Percentiles rank a stretch among this genome's conserved stretches.
phyloP scores from a whole-genome alignment of 2,888 invertebrate genomes.

The Sicus ferrugineus region DNA sequence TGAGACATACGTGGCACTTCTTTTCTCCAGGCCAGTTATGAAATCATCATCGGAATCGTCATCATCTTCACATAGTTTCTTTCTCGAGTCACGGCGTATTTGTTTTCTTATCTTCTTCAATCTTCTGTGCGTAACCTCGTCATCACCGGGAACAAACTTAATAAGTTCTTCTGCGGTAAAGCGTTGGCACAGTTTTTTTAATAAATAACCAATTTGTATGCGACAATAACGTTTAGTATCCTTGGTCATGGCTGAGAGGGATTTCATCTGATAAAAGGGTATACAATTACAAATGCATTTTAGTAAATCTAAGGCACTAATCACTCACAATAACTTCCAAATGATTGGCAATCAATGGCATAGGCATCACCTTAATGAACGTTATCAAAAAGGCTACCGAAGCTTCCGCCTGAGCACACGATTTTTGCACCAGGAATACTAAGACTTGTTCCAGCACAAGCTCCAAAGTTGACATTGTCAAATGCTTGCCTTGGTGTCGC shows the following conservation, averaged over 20 bases:
- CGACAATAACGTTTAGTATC: conserved; percentile 86
- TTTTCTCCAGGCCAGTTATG: conserved; percentile 67
- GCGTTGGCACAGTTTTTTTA: conserved; percentile 77
- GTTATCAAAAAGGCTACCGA: conserved; percentile 59
- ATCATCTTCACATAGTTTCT: conserved; percentile 66
- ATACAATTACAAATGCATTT: not conserved
- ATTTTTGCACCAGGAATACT: conserved; percentile 61
- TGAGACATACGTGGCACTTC: conserved; percentile 59
- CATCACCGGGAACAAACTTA: conserved; percentile 74
- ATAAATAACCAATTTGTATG: conserved; percentile 79
- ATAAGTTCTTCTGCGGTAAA: conserved; percentile 79
- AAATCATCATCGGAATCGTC: conserved; percentile 67
- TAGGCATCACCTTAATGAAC: conserved; percentile 68
- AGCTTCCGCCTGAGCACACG: conserved; percentile 59
- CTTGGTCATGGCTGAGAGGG: conserved; percentile 77
- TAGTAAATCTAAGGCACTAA: too few relatives aligned
- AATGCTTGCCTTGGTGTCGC: conserved; percentile 70
- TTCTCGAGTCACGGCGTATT: conserved; percentile 76
- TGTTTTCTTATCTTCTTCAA: conserved; percentile 84
- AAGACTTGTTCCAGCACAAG: conserved; percentile 61
- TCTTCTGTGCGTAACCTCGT: conserved; percentile 76
- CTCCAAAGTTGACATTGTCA: conserved; percentile 59
- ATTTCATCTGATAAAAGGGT: conserved; percentile 67
- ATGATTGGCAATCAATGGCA: conserved; percentile 71
- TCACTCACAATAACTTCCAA: conserved; percentile 71